Conservation (phyloP, 2,888 invertebrate species). For the Cheilosia soror region DNA sequence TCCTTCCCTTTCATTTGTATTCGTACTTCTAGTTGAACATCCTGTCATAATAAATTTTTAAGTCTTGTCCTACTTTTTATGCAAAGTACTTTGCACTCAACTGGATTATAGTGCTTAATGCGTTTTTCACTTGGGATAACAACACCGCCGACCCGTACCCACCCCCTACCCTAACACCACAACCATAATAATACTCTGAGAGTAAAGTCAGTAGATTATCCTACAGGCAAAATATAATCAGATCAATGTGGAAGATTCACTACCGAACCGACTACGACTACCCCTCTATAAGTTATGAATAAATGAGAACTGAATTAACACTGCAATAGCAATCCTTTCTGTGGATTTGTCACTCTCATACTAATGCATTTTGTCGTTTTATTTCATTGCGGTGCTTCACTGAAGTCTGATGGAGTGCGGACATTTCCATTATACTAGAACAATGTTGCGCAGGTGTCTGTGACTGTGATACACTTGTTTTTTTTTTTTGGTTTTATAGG, state of each 20-base stretch:
- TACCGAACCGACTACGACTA: too few relatives aligned
- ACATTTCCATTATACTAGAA: constrained; percentile 26
- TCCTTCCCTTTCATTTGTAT: not conserved
- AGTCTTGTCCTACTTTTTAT: constrained; percentile 51
- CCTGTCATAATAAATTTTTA: constrained; percentile 17
- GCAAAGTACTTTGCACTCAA: constrained; percentile 65
- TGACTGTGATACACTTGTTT: not conserved
- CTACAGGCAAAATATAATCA: constrained; percentile 51
- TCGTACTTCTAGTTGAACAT: constrained; percentile 6
- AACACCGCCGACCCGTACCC: constrained; percentile 28
- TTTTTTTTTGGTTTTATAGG: not conserved
- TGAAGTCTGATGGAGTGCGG: not conserved
- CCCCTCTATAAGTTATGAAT: constrained; percentile 17
- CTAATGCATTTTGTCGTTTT: constrained; percentile 39
- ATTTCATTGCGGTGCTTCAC: not conserved
- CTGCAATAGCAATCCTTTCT: constrained; percentile 25
- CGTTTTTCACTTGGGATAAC: constrained; percentile 41
- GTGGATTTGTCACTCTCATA: constrained; percentile 18
- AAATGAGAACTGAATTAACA: constrained; percentile 57
- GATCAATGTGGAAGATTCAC: constrained; percentile 52
- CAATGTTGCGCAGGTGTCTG: constrained; percentile 3
- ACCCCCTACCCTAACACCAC: not conserved
- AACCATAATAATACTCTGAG: not conserved
- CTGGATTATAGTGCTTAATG: constrained; percentile 63
- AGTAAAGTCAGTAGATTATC: constrained; percentile 43